Conservation (phyloP, 64 coral and sea anemone species). For the Orbicella faveolata region DNA sequence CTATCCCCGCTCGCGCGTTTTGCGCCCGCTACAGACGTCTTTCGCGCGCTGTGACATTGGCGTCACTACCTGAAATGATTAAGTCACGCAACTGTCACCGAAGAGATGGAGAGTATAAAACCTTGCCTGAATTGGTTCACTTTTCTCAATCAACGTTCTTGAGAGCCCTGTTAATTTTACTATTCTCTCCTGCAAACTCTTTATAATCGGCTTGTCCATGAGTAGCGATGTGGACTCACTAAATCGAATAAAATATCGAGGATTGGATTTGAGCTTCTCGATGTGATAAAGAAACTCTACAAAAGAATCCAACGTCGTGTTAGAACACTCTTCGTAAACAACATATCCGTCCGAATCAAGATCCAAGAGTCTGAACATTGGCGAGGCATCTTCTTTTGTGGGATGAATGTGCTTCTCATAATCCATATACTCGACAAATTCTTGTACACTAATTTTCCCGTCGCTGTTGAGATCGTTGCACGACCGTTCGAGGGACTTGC, state of each 20-base stretch:
- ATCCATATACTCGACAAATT: constrained; percentile 16
- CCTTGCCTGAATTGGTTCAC: constrained; percentile 22
- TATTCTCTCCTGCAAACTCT: neutral
- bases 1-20: too few species aligned
- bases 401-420: constrained; percentile 13
- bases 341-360: constrained; percentile 9
- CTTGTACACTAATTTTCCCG: neutral
- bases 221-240: constrained; percentile 1
- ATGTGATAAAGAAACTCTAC: constrained; percentile 1
- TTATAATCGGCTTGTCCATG: neutral
- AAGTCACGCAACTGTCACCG: neutral
- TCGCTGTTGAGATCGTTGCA: neutral
- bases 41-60: too few species aligned
- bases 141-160: constrained; percentile 26
- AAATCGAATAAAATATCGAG: constrained; percentile 32
- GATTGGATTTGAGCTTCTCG: constrained; percentile 1
- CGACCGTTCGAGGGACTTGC: neutral
- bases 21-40: too few species aligned
- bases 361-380: constrained; percentile 14
- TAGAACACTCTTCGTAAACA: neutral
- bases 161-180: constrained; percentile 8
- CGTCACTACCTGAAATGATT: neutral
- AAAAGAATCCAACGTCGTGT: neutral
- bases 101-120: neutral
- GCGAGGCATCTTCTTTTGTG: constrained; percentile 1